Base-by-base conservation (phyloP, 2,888 invertebrate genomes). In the Pseudococcus jackbeardsleyi region DNA sequence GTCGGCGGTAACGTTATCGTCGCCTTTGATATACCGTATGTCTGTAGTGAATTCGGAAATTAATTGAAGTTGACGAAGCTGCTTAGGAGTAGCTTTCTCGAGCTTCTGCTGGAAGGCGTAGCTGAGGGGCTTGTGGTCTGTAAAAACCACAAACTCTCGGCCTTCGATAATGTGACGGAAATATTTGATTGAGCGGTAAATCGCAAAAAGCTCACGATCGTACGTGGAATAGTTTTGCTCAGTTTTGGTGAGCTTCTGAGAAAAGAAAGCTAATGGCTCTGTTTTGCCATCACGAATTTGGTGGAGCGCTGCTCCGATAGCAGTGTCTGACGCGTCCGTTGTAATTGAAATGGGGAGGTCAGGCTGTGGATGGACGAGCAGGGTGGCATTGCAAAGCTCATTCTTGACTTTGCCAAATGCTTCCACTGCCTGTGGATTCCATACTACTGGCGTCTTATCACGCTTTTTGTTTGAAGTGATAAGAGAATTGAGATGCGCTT, bases 121-220 rank as follows among this genome's bases (percentile, higher is more conserved):
- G 11, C 46, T 54, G 2, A 90, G 64, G 7, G 90, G 89, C 84
- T 59, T 42, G 39, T 90, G 90, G 72, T 90, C 90, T 5, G 90
- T 90, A 54, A 59, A 89, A 3, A 90, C 85, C 9, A 33, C 48
- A 12, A 77, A 77, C 1, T 33, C 72, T 6, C 72, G 26, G 11
- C 33, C 33, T 39, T 84, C 84, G 7, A 84, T 1, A 1, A 12
- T 11, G 12, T 46, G 5, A 22, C 46, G n/a, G 26, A 84, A 84
- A 22, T 84, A 48, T 15, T 17, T 6, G 4, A 84, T 50, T 4
- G 84, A 4, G 0, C 48, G 48, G n/a, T 17, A 84, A 19, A 84
- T 39, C 1, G 84, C 84, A 1, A 84, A 17, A 6, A 84, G 48
- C 39, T 84, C 48, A 4, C 84, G 84, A 22, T 84, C 84, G 15